Percentiles rank a stretch among this genome's conserved stretches.
Conservation (phyloP, 2,797 vertebrate species). For the Sebastes diploproa region DNA sequence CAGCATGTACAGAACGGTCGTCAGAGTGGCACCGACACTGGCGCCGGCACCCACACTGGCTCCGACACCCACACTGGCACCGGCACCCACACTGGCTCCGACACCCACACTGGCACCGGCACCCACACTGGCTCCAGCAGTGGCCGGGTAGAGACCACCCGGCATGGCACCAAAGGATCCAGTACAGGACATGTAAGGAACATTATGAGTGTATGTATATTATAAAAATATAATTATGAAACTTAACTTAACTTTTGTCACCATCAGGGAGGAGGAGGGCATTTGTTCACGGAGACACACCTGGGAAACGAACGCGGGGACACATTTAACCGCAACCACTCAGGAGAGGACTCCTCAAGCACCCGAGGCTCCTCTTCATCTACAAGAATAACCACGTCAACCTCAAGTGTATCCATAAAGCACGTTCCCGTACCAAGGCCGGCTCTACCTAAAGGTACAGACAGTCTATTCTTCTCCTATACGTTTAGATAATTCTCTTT, state of each 20-base stretch:
- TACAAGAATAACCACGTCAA: slow-evolving; percentile 40
- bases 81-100: too few species aligned
- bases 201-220: neutral
- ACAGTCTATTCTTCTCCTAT: neutral
- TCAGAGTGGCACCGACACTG: neutral
- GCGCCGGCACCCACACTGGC: too few species aligned
- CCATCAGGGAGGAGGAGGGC: slow-evolving; percentile 46
- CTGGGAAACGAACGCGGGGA: slow-evolving; percentile 65
- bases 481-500: neutral
- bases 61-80: too few species aligned
- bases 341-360: slow-evolving; percentile 32
- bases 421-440: slow-evolving; percentile 57
- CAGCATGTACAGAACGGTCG: slow-evolving; percentile 15
- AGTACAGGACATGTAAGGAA: slow-evolving; percentile 42
- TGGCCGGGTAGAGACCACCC: slow-evolving; percentile 14
- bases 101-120: too few species aligned
- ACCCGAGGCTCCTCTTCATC: slow-evolving; percentile 58
- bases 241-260: neutral
- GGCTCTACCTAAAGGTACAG: slow-evolving; percentile 79
- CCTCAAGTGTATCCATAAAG: slow-evolving; percentile 54
- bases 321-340: slow-evolving; percentile 58
- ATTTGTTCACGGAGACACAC: neutral
- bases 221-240: neutral
- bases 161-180: slow-evolving; percentile 44
- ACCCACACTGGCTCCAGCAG: too few species aligned